Conservation (phyloP, 2,113 vertebrate genomes). For the Atrichornis clamosus region DNA sequence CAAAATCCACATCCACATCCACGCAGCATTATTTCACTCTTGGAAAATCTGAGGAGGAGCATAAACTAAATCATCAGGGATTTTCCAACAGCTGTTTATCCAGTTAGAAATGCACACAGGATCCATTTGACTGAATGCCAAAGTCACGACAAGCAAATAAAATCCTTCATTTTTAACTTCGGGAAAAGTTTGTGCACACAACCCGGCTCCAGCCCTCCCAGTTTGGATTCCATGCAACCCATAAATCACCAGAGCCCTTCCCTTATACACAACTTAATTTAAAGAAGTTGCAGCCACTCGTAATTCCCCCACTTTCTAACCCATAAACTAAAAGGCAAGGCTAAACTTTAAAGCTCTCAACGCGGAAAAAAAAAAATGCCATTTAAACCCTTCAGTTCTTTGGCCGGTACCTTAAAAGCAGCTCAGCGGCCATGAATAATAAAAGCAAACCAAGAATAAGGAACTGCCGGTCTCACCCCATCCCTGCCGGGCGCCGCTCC, state of each 20-base stretch:
- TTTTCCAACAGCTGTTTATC: not conserved
- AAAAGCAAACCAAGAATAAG: not conserved
- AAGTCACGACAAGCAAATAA: not conserved
- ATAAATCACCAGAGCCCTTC: not conserved
- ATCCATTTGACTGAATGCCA: not conserved
- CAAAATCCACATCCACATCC: not conserved
- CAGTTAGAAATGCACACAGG: not conserved
- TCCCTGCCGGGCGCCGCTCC: not conserved
- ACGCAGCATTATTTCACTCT: not conserved
- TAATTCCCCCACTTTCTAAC: not conserved
- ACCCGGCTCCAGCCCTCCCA: not conserved
- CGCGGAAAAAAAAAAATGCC: accelerated
- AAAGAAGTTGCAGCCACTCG: not conserved
- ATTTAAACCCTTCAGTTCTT: not conserved
- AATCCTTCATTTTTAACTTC: not conserved
- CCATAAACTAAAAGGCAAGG: not conserved
- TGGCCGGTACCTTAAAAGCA: not conserved
- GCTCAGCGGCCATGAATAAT: not conserved
- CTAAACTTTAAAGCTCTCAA: not conserved
- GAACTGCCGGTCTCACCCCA: constrained; percentile 38
- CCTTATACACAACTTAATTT: not conserved
- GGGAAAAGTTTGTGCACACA: not conserved
- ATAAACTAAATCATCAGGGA: not conserved
- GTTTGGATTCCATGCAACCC: not conserved
- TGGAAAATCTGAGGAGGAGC: not conserved